Base-by-base conservation (phyloP, 2,888 invertebrate species). In the Limenitis camilla region DNA sequence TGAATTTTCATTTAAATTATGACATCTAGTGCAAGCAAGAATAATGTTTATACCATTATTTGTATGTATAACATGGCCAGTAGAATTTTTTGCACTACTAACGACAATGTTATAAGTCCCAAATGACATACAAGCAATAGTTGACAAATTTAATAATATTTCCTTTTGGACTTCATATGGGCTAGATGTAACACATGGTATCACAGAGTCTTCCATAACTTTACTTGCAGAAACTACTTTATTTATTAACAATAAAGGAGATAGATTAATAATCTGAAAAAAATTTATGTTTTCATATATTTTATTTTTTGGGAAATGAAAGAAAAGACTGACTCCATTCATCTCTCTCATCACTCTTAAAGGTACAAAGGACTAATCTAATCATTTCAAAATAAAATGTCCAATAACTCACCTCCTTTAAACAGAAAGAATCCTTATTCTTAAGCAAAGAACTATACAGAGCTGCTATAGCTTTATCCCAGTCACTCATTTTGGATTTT, bases 171-270 rank as follows among this genome's bases (percentile, higher is more conserved):
- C 43, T 4, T 66, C 66, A 40, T 54, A 33, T 40, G 81, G 67
- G 64, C 81, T 85, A 27, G 71, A 72, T 10, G 80, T 64, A 47
- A 86, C 76, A 2, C 78, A 79, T 52, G 86, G 84, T 68, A 86
- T 76, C 7, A 88, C 61, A 45, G 85, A 65, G 31, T 87, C 84
- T 27, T 78, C 78, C 39, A 88, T 79, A 6, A 86, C 58, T 64
- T 80, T 85, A 56, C 84, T 81, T 38, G 78, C 68, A 31, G 81
- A 74, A 36, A 68, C 65, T 5, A 72, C 65, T 65, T 80, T 80
- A 53, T 71, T 81, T 36, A 77, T 40, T 28, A 85, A 55, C 7
- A 88, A 51, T 19, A 85, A 65, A 30, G 84, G 81, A 55, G 75
- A 74, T 32, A 84, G 48, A 33, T 67, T 55, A 41, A 83, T 65